A percentile compares a stretch with the other conserved stretches of the same genome.
Evolutionary conservation across 1,140 invertebrate species (phyloP).

Genomic region (Caenorhabditis tropicalis): DNA sequence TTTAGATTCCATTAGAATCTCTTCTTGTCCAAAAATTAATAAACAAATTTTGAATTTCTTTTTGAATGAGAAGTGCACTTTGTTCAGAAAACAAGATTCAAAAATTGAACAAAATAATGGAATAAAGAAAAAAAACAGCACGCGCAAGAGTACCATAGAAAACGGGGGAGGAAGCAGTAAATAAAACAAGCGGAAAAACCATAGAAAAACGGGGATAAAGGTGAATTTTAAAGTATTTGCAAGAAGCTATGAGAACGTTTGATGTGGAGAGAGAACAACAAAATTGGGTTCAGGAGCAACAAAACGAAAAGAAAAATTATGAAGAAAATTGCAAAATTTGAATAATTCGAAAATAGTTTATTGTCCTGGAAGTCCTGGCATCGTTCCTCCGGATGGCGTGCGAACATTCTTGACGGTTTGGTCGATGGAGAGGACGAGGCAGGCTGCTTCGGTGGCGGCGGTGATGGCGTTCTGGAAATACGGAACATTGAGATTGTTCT

Average conservation of each 20-base stretch:
- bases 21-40: too few species aligned
- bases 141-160: background rate
- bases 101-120: constrained; percentile 12
- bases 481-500: background rate
- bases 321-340: constrained; percentile 16
- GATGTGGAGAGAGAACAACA: background rate
- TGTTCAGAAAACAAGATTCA: background rate
- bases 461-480: constrained; percentile 83
- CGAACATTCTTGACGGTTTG: constrained; percentile 82
- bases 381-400: constrained; percentile 62
- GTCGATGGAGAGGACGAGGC: constrained; percentile 93
- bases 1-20: background rate
- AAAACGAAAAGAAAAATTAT: background rate
- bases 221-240: constrained; percentile 7
- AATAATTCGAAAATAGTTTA: background rate
- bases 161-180: background rate
- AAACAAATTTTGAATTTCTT: too few species aligned
- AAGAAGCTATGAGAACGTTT: constrained; percentile 39
- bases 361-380: constrained; percentile 67
- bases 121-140: background rate
- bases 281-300: background rate
- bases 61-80: background rate
- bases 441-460: constrained; percentile 93
- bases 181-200: background rate
- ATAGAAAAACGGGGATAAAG: background rate